phyloP scores from a whole-genome alignment of 2,797 vertebrate genomes.

The Cynodonichthys magdalenae region DNA sequence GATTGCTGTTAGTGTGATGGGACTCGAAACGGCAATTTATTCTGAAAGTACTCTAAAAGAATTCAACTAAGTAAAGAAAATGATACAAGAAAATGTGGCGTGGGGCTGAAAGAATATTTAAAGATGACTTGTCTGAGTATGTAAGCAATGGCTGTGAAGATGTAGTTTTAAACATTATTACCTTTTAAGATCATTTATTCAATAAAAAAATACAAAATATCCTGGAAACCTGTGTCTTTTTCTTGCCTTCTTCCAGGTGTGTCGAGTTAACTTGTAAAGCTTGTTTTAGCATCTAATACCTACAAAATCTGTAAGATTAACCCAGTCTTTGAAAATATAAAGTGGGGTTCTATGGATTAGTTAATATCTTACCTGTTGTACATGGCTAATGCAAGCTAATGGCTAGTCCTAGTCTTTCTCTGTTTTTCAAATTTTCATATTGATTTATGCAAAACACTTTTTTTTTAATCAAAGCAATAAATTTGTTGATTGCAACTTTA shows the following conservation, averaged over 20 bases:
- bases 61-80: slow-evolving; percentile 58
- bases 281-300: too few relatives aligned
- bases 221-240: slow-evolving; percentile 66
- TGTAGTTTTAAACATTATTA: slow-evolving; percentile 99
- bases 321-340: too few relatives aligned
- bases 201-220: slow-evolving; percentile 92
- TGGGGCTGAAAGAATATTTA: slow-evolving; percentile 65
- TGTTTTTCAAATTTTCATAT: too few relatives aligned
- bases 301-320: too few relatives aligned
- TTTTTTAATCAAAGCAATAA: too few relatives aligned
- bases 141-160: slow-evolving; percentile 98
- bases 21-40: slow-evolving; percentile 96
- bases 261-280: too few relatives aligned
- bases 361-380: too few relatives aligned
- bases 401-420: too few relatives aligned
- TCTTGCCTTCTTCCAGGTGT: slow-evolving; percentile 53
- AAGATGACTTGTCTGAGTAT: slow-evolving; percentile 92
- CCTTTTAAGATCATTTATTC: slow-evolving; percentile 99
- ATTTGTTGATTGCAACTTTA: too few relatives aligned
- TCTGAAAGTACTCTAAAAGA: slow-evolving; percentile 84
- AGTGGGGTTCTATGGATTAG: too few relatives aligned
- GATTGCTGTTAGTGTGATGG: slow-evolving; percentile 97
- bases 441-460: too few relatives aligned
- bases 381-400: too few relatives aligned
- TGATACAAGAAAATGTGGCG: slow-evolving; percentile 59